Evolutionary conservation across 2,888 invertebrate genomes (phyloP).

Genomic region (Rhabditoides inermis): DNA sequence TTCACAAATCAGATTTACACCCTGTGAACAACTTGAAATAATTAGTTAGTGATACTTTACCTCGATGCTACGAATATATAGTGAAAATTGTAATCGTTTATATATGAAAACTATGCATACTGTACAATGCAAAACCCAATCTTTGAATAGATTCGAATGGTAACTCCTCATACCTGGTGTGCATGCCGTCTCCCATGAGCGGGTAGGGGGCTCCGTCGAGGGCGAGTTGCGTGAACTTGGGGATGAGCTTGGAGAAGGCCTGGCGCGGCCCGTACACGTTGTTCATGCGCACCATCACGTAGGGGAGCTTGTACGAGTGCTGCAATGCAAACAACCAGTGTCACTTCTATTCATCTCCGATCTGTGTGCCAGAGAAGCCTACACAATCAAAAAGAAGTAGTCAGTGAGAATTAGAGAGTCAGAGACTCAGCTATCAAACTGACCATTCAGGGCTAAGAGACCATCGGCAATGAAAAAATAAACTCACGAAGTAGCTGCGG

Average conservation of each 20-base stretch:
- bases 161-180: conserved; percentile 36
- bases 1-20: too few species aligned
- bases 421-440: too few species aligned
- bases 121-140: background rate
- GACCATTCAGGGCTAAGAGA: background rate
- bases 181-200: conserved; percentile 50
- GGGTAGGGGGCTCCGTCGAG: conserved; percentile 48
- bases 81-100: background rate
- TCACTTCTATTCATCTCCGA: background rate
- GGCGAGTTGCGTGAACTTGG: conserved; percentile 48
- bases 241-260: conserved; percentile 47
- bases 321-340: conserved; percentile 18
- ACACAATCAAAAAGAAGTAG: background rate
- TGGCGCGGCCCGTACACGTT: conserved; percentile 39
- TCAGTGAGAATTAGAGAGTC: background rate
- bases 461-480: background rate
- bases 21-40: too few species aligned
- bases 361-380: too few species aligned
- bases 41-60: too few species aligned
- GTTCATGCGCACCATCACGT: conserved; percentile 50
- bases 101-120: background rate
- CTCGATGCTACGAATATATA: too few species aligned
- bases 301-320: conserved; percentile 51
- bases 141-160: too few species aligned
- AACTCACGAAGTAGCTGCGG: conserved; percentile 38